Base-by-base conservation (phyloP, 2,888 invertebrate species). In the Eristalis tenax region DNA sequence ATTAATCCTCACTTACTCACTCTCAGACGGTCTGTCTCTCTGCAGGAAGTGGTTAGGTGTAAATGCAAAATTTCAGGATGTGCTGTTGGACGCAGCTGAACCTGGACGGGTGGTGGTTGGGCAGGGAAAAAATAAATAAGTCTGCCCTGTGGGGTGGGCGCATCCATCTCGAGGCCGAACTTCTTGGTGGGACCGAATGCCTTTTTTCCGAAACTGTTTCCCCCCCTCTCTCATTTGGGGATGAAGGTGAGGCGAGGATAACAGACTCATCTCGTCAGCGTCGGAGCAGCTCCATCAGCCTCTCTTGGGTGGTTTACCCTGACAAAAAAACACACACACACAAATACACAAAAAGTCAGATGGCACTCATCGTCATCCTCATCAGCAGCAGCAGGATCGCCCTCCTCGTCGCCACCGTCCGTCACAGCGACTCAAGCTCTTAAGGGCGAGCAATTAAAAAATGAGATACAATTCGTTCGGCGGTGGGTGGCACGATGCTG, bases 371-470 rank as follows among this genome's bases (percentile, higher is more conserved):
- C 59, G 18, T 15, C 40, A 18, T 40, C 15, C 11, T 50, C 43
- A 50, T 50, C 50, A 18, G 18, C 18, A 18, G 18, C 15, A 3
- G 6, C 43, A 50, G 43, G 43, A 50, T 50, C 50, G 8, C 22
- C 50, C 50, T 43, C n/a, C 74, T 65, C 63, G 64, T 65, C 74
- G 28, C 50, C 50, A 50, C 18, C 23, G 61, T n/a, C 64, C 56
- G 69, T 32, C 59, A 59, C 61, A 63, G 73, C 77, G 64, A 57
- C 77, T 43, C 70, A 61, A 38, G 69, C 69, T 76, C 75, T 71
- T 59, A 73, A 35, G 76, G 80, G 73, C 73, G 87, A 77, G 88
- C 84, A 88, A 84, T 88, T 88, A 84, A 88, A 88, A 88, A 74
- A 88, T 84, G 73, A 80, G 74, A 84, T 80, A 80, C 76, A 81